These are phyloP conservation scores for Callimorpha dominula DNA, from an alignment of 2,888 invertebrate species.

Conservation along the genomic window DNA sequence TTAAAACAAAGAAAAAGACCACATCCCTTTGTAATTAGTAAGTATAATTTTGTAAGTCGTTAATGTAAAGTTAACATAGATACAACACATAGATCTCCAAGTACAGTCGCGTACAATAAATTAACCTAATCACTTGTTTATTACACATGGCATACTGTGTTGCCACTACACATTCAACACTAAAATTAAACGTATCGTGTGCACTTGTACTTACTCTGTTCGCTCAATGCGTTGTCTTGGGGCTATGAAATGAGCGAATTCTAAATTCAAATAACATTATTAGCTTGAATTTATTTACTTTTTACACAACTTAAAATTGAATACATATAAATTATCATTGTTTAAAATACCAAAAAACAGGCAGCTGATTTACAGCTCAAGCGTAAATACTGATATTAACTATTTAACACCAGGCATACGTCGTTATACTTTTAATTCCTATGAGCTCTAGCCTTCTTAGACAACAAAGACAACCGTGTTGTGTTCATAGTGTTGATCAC, in stretches of 20 bases:
- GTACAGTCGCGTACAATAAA: conserved; percentile 12
- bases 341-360: too few relatives aligned
- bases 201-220: conserved; percentile 20
- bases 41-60: not conserved
- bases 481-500: too few relatives aligned
- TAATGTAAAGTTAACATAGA: not conserved
- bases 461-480: too few relatives aligned
- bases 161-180: conserved; percentile 15
- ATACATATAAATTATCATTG: too few relatives aligned
- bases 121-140: conserved; percentile 43
- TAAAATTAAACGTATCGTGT: conserved; percentile 33
- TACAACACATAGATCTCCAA: not conserved
- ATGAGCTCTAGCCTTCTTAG: too few relatives aligned
- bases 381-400: too few relatives aligned
- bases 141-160: conserved; percentile 23
- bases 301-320: too few relatives aligned
- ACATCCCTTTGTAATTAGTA: not conserved
- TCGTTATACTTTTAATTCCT: too few relatives aligned
- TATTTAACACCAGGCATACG: too few relatives aligned
- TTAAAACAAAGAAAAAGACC: not conserved
- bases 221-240: conserved; percentile 11
- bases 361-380: too few relatives aligned
- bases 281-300: too few relatives aligned
- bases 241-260: conserved; percentile 19
- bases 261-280: not conserved